A percentile compares a stretch with the other conserved stretches of the same genome.
Conservation (phyloP, 2,113 vertebrate species). For the Onychorhynchus coronatus region DNA sequence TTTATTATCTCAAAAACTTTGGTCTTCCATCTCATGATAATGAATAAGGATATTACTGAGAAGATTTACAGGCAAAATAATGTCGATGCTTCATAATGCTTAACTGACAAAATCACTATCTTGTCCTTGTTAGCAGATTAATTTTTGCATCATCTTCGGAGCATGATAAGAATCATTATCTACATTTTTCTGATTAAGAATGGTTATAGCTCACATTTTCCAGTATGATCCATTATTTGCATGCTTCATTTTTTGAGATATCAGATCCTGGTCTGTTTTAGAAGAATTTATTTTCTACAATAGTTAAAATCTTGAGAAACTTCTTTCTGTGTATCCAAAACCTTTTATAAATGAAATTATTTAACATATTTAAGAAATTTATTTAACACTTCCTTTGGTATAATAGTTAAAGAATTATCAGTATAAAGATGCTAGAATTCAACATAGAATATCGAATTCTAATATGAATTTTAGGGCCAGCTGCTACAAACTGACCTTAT, state of each 20-base stretch:
- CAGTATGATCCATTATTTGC: not conserved
- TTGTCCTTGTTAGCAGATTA: not conserved
- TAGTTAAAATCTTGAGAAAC: not conserved
- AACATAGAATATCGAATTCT: no score
- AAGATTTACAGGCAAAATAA: not conserved
- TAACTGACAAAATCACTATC: constrained; percentile 12
- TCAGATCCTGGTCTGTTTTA: not conserved
- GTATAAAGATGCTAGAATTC: not conserved
- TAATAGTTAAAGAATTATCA: not conserved
- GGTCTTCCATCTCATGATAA: not conserved
- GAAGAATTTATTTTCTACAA: not conserved
- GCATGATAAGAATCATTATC: constrained; percentile 1
- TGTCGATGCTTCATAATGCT: not conserved
- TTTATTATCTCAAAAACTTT: not conserved
- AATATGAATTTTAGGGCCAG: not conserved
- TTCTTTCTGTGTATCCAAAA: not conserved
- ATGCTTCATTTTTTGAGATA: not conserved
- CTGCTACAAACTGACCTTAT: not conserved
- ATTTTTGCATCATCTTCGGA: not conserved
- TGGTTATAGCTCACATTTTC: not conserved
- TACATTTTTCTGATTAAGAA: not conserved
- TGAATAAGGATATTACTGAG: not conserved
- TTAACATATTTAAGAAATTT: not conserved
- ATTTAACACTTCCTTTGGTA: not conserved
- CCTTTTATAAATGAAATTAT: not conserved